Conservation (phyloP, 92 coral and sea anemone genomes). For the Blastomussa wellsi region DNA sequence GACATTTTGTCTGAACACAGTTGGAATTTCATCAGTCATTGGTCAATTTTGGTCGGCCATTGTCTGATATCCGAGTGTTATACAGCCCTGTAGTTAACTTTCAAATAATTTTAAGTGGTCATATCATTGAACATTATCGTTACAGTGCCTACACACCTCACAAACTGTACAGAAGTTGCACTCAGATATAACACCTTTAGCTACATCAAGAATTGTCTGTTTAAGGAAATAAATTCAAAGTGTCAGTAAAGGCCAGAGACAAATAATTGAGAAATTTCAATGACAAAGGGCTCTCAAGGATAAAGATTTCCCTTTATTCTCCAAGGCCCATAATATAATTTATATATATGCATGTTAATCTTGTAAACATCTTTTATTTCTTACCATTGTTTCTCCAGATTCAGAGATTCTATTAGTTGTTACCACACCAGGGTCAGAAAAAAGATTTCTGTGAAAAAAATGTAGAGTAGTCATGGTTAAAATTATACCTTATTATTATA, state of each 20-base stretch:
- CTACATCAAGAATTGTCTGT: constrained; percentile 89
- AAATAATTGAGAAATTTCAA: no score
- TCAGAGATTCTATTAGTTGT: constrained; percentile 64
- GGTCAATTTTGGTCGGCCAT: no score
- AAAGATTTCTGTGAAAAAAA: constrained; percentile 63
- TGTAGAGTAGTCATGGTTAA: no score
- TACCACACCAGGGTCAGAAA: constrained; percentile 87
- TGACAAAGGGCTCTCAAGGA: neutral
- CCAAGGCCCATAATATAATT: no score
- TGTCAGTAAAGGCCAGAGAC: no score
- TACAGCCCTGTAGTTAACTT: no score
- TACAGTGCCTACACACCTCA: constrained; percentile 59
- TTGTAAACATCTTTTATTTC: neutral
- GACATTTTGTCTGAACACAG: no score
- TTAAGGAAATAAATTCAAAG: constrained; percentile 1
- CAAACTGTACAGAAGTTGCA: constrained; percentile 74
- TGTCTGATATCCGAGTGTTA: no score
- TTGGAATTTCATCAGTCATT: no score
- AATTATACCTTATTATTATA: no score
- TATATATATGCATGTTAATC: no score
- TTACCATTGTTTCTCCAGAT: constrained; percentile 84
- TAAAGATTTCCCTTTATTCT: neutral
- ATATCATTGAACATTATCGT: neutral
- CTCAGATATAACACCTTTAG: constrained; percentile 70
- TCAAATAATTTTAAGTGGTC: no score